Base-by-base conservation (phyloP, 1,140 invertebrate genomes). In the Nomia melanderi region DNA sequence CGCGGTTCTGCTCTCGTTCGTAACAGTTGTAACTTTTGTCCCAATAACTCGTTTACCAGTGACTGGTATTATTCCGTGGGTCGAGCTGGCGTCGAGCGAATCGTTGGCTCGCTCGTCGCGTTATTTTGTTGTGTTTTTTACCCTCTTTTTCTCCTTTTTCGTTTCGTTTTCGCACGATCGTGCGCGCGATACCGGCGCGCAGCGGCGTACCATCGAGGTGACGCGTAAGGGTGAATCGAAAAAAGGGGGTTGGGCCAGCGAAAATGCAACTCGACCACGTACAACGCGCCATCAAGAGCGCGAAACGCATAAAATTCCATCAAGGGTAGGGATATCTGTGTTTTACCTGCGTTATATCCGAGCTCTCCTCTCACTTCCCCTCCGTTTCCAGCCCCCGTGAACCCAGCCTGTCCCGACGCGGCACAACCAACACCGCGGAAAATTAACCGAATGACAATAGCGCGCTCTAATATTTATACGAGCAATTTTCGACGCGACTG, bases 401-500 rank as follows among this genome's bases (percentile, higher is more conserved):
- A n/a, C 12, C 41, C 2, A 17, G 4, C 64, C 71, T 77, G 47
- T 8, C 12, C 14, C 23, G 54, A 41, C 41, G 65, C 74, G 41
- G 69, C 59, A 72, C 74, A 64, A 70, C 50, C 67, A 83, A 66
- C 81, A 74, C 78, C 78, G 83, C 79, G 82, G 79, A 88, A 89
- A 90, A 89, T 90, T 90, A 90, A 88, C 87, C 86, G 86, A 82
- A 78, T 82, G 82, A 88, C 87, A 85, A 89, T 83, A 77, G 81
- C 86, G 60, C 81, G 72, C 77, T 86, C 82, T 82, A 89, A 90
- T 90, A 90, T 90, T 90, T 90, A 90, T 90, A 90, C 86, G 85
- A 86, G 85, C 89, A 88, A 88, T 90, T 90, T 89, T 89, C 81
- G 81, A 57, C 80, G 79, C 83, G 67, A 72, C 69, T 59, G 53